Evolutionary conservation across 2,888 invertebrate genomes (phyloP), one percentile per base, ranked within the genome.

Genomic region (Drosophila prostipennis): DNA sequence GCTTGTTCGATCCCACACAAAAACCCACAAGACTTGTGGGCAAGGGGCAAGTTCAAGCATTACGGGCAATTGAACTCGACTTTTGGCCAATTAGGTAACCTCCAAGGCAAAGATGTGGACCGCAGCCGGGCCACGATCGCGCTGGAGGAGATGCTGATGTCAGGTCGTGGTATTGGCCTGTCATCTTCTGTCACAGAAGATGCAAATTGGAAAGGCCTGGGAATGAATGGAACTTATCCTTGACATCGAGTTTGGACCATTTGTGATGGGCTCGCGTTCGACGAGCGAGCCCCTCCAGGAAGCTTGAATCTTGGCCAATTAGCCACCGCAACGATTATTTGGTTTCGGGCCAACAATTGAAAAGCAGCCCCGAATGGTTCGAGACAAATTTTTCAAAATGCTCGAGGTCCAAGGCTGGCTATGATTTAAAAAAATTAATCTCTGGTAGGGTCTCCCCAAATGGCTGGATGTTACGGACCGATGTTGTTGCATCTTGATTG

Each of bases 341-440:
- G 46, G 48, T 51, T 48, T 32, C 1, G 32, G 32, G 6, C 48
- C 45, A n/a, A 39, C 63, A 65, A 67, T 68, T 72, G 37, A 68
- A 48, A 60, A 69, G 43, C 78, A 51, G 72, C 63, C 67, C 56
- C 71, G 63, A 69, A 36, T 32, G 55, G 51, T 40, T 71, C 39
- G 45, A 60, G 45, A 59, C 26, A 71, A 46, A 29, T 14, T 26
- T 42, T 71, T 46, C 48, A 42, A 40, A 52, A 56, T 14, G 49
- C 43, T 14, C 42, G 55, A 34, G 48, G 42, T 42, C 59, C 88
- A 82, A 82, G 82, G 82, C 75, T 74, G 37, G 34, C 52, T 56
- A 43, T 48, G 77, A 77, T 79, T 80, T 74, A 68, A 79, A 79
- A 88, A 75, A 82, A 85, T 79, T 82, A 82, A 79, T 82, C 77